Evolutionary conservation across 2,888 invertebrate species (phyloP), one percentile per base, ranked within the genome.

Genomic region (Pardosa pseudoannulata): DNA sequence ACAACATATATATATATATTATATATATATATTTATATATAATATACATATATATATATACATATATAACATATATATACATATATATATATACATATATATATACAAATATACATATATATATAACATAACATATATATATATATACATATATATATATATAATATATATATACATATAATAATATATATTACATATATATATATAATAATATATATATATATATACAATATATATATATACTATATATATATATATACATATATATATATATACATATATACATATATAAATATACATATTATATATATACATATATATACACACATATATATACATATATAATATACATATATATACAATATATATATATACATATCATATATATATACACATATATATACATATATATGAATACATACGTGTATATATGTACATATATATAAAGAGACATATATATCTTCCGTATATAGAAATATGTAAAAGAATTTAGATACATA

Each of bases 21-120:
- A 56, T 56, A 13, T 56, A n/a, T 56, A n/a, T 56, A 56, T 56
- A 56, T 56, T n/a, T 56, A 56, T 56, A 56, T 56, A n/a, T 56
- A n/a, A 56, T 56, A n/a, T 56, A 56, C 19, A 56, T 56, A 56
- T 56, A 56, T 56, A 13, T 56, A n/a, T 56, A n/a, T 56, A 56
- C 19, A n/a, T 56, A 56, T 56, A 56, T 56, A n/a, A 56, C 19
- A 13, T 56, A n/a, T 56, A n/a, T 56, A 56, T 56, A 56, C 19
- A 56, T 56, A 56, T 56, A 56, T 56, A n/a, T 56, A 56, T 56
- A n/a, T 56, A 56, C 19, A 56, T 56, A 56, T 56, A 56, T 56
- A 13, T 56, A n/a, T 56, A n/a, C 19, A 56, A n/a, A n/a, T 56
- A 56, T 56, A 56, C 19, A 13, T 56, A n/a, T 56, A n/a, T 56